Conservation (phyloP, 2,113 vertebrate genomes). For the Menidia beryllina region DNA sequence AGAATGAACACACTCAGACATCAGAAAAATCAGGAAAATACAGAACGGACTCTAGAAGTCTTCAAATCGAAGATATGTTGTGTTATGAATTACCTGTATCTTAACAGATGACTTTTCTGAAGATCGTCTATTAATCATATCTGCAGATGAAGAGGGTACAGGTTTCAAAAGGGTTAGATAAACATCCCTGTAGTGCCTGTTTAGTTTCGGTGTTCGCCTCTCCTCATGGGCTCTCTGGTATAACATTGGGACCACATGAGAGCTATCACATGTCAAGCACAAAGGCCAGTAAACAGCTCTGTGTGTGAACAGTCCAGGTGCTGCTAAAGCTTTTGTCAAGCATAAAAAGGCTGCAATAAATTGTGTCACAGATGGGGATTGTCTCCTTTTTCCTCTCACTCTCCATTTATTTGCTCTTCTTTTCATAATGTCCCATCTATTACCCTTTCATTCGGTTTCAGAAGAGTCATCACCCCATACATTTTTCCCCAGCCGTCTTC, state of each 20-base stretch:
- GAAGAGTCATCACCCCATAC: conserved; percentile 17
- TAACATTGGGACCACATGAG: conserved; percentile 2
- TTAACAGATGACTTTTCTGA: background rate
- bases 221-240: background rate
- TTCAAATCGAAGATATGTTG: background rate
- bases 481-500: conserved; percentile 23
- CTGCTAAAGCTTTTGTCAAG: conserved; percentile 49
- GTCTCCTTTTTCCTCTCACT: conserved; percentile 17
- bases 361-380: conserved; percentile 20
- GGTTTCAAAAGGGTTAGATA: background rate
- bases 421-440: background rate
- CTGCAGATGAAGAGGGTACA: background rate
- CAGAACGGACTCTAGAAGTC: background rate
- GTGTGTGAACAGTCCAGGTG: conserved; percentile 66
- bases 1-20: background rate
- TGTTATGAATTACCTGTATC: background rate
- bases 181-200: conserved; percentile 6
- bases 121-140: background rate
- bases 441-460: conserved; percentile 13
- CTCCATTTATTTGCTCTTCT: conserved; percentile 16
- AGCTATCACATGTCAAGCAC: conserved; percentile 28
- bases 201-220: conserved; percentile 12
- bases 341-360: conserved; percentile 41
- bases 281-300: conserved; percentile 43
- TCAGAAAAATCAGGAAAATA: background rate